phyloP scores from a whole-genome alignment of 2,797 vertebrate genomes.

The Sebastes trivittatus region DNA sequence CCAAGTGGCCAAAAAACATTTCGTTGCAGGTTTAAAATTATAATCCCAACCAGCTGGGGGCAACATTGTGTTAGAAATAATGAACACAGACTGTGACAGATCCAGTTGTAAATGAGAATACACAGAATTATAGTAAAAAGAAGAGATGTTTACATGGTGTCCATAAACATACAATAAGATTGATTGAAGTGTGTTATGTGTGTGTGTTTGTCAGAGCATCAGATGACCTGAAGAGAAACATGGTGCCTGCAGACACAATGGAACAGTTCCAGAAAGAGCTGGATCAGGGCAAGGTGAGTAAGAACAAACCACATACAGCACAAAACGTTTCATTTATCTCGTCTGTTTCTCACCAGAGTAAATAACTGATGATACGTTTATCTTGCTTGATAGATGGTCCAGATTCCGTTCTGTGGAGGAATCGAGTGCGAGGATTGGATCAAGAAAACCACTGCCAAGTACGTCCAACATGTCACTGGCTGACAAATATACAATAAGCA shows the following conservation, averaged over 20 bases:
- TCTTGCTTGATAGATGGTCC: constrained; percentile 85
- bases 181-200: neutral
- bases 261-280: constrained; percentile 93
- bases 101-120: neutral
- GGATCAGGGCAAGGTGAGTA: constrained; percentile 91
- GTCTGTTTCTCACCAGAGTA: neutral
- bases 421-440: constrained; percentile 97
- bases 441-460: constrained; percentile 98
- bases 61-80: neutral
- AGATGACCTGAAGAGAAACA: constrained; percentile 89
- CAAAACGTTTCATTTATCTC: neutral
- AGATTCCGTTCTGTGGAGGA: constrained; percentile 97
- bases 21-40: neutral
- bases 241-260: constrained; percentile 91
- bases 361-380: neutral
- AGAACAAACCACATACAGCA: neutral
- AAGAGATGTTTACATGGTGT: neutral
- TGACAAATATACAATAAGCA: neutral
- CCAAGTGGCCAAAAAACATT: neutral
- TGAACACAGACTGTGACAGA: neutral
- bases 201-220: constrained; percentile 84
- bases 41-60: neutral
- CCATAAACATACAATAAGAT: neutral
- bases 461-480: constrained; percentile 32
- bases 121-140: neutral